Percentiles rank a stretch among this genome's conserved stretches.
Conservation (phyloP, 2,113 vertebrate genomes). For the Notarius lentiginosus region DNA sequence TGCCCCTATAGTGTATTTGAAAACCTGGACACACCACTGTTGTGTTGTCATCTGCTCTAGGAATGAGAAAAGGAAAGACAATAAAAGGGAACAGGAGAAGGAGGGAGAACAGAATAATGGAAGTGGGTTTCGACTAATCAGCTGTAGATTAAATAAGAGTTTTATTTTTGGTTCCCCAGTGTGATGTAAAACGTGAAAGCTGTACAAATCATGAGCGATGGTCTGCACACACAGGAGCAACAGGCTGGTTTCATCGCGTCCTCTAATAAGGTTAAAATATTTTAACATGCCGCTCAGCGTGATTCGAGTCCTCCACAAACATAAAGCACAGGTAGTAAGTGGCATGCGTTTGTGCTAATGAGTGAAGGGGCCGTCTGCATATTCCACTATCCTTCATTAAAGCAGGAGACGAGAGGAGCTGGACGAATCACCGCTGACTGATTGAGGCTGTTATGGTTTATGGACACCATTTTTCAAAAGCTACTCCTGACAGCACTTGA, state of each 20-base stretch:
- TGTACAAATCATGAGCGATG: conserved; percentile 45
- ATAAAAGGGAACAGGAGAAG: neutral
- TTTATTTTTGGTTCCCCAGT: conserved; percentile 3
- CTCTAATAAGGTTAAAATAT: conserved; percentile 53
- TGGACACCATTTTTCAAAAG: conserved; percentile 98
- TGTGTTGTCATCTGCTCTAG: neutral
- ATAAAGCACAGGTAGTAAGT: conserved; percentile 72
- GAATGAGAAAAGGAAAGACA: neutral
- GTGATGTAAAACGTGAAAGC: conserved; percentile 35
- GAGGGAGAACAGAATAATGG: neutral
- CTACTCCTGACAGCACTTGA: conserved; percentile 92
- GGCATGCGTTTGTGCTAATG: conserved; percentile 86
- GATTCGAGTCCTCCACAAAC: conserved; percentile 60
- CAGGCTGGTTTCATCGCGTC: conserved; percentile 43
- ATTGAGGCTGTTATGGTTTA: conserved; percentile 99
- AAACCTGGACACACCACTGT: neutral
- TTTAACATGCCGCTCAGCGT: conserved; percentile 51
- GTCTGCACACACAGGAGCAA: conserved; percentile 44
- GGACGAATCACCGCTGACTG: conserved; percentile 89
- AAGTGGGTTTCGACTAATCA: conserved; percentile 11
- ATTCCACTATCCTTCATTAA: conserved; percentile 95
- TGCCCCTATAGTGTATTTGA: neutral
- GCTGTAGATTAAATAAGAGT: conserved; percentile 37
- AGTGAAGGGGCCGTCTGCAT: conserved; percentile 89
- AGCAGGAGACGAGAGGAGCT: conserved; percentile 61